Evolutionary conservation across 2,888 invertebrate species (phyloP), one percentile per base, ranked within the genome.

Genomic region (Phlogophora meticulosa): DNA sequence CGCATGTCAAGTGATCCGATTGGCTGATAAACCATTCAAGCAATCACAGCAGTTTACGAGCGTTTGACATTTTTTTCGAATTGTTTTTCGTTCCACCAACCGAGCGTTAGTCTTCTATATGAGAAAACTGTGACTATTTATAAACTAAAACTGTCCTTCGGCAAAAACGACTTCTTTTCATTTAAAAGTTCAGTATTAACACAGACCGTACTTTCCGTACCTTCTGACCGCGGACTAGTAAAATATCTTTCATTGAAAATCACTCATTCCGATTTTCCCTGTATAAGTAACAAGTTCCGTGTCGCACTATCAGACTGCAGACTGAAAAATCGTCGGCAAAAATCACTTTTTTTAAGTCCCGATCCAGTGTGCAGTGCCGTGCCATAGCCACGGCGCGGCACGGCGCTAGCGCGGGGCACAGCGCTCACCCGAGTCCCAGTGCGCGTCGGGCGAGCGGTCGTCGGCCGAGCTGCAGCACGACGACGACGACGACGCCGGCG

Each of bases 351-450:
- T 32, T 32, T 13, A 13, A 20, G 22, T 63, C 42, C 10, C 11
- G 1, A 15, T 17, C 15, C 42, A 43, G 32, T 34, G 17, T 43
- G 42, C 11, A 28, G 20, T 10, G 15, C 22, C 15, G 15, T n/a
- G 28, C 28, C 4, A 2, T 28, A 28, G 28, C 5, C 28, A n/a
- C n/a, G n/a, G n/a, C n/a, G n/a, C n/a, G n/a, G n/a, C n/a, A 13
- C 32, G 17, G 15, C n/a, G 24, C 17, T 34, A 20, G 45, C 15
- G 24, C 40, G 38, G 1, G 28, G 20, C 20, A 20, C 52, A 49
- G 40, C 65, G 48, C 97, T 97, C 96, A 97, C 97, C 97, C 89
- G 97, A 97, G 95, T 97, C 97, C 97, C 97, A 97, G 91, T 96
- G 96, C 85, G 96, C 96, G 84, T 93, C 93, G 80, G 90, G 87